Evolutionary conservation across 1,140 invertebrate species (phyloP), one percentile per base, ranked within the genome.

Genomic region (Microvelia longipes): DNA sequence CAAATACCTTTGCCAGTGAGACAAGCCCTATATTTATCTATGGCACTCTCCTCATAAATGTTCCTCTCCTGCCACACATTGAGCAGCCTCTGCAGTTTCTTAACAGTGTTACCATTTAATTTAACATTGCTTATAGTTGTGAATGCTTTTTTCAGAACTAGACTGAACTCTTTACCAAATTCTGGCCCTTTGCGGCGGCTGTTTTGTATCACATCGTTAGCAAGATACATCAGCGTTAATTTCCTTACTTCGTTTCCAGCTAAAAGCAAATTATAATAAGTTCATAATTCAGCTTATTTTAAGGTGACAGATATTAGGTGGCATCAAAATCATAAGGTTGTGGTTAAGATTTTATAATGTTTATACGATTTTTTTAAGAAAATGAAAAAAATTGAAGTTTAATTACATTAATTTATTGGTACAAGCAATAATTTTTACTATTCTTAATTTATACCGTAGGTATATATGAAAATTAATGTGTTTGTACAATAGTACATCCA

Each of bases 191-290:
- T 98, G 77, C 97, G 98, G 77, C 93, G 94, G 77, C 94, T 94
- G 77, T 98, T 98, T 79, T 98, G 96, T 73, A 98, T 96, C 28
- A 98, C 94, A 85, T 99, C 97, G 85, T 99, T 99, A 1, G 96
- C 96, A 71, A 98, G 82, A 79, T 98, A 98, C 86, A 98, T 91
- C 75, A 96, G 93, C 27, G 92, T 96, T 65, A 99, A 80, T 77
- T 96, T 94, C 74, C 90, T 88, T 69, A 83, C 85, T 72, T 93
- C 88, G 79, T 93, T 90, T 0, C 88, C 94, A 96, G 83, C 70
- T 88, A 88, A 74, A 72, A 60, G 61, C 15, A 71, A 24, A 29
- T n/a, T n/a, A n/a, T n/a, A n/a, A n/a, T n/a, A n/a, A n/a, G n/a
- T n/a, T n/a, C n/a, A n/a, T n/a, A n/a, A n/a, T n/a, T n/a, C n/a